Evolutionary conservation across 2,888 invertebrate genomes (phyloP), one percentile per base, ranked within the genome.

Genomic region (Steinernema carpocapsae): DNA sequence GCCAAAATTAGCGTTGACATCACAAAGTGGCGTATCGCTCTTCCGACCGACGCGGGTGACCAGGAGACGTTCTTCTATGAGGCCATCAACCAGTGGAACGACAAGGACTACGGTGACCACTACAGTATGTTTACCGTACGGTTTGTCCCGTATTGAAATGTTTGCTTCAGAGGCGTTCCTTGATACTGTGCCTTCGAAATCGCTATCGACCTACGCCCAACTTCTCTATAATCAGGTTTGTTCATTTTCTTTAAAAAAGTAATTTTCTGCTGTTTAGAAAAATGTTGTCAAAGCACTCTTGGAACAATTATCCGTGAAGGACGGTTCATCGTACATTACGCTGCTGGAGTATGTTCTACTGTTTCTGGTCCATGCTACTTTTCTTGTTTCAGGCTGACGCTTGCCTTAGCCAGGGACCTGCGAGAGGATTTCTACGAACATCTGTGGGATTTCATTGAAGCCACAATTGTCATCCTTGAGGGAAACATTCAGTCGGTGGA

Each of bases 1-100:
- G 91, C 92, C 82, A 92, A 92, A 80, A 93, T 96, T 75, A 93
- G 94, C 87, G 91, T 95, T 52, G 92, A 94, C 89, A 93, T 95
- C 0, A 92, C 74, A 19, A 76, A 74, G 42, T 73, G 73, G 71
- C 45, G 70, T 14, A 45, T 72, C n/a, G 71, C 74, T 29, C 56
- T 80, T 12, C 75, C 76, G n/a, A 64, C 73, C 10, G 72, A 74
- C 4, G 64, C 73, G 7, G 92, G 92, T 80, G 92, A 92, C 72
- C 92, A 92, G 85, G 88, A 88, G 19, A 93, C 94, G 0, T 92
- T 92, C 87, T 95, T 97, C 88, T 91, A 92, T 83, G 91, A 94
- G 88, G 91, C 93, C 0, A 88, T 95, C 26, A 91, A 92, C 78
- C 95, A 95, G 90, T 97, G 95, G 95, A 92, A 92, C 85, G 93